These are phyloP conservation scores for Grus americana DNA, from an alignment of 2,113 vertebrate genomes.

Conservation along the genomic window DNA sequence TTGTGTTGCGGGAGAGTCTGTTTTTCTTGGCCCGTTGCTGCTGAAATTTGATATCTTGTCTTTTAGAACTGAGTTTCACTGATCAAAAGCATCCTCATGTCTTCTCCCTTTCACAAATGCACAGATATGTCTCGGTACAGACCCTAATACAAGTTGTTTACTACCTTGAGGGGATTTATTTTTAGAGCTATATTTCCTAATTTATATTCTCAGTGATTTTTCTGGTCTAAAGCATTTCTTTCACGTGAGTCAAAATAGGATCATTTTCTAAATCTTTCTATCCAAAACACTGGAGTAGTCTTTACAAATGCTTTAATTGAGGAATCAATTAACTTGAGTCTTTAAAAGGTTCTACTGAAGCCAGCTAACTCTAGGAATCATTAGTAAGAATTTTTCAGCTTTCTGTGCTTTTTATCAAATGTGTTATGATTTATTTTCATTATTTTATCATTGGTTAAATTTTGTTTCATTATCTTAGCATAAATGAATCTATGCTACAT, in stretches of 20 bases:
- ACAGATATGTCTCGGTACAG: background rate
- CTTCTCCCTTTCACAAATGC: background rate
- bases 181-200: background rate
- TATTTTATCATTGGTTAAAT: background rate
- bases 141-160: background rate
- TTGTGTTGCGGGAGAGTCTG: background rate
- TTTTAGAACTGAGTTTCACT: background rate
- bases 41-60: background rate
- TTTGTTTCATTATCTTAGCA: background rate
- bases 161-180: background rate
- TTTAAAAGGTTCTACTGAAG: background rate
- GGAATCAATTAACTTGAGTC: background rate
- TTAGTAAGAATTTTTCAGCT: background rate
- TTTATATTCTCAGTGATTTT: background rate
- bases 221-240: background rate
- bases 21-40: background rate
- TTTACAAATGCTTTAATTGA: background rate
- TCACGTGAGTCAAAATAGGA: background rate
- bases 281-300: background rate
- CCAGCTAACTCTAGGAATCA: background rate
- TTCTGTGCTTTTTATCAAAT: background rate
- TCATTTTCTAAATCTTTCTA: background rate
- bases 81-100: rapidly evolving
- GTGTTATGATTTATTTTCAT: background rate
- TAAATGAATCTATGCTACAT: background rate